Evolutionary conservation across 2,113 vertebrate genomes (phyloP), one percentile per base, ranked within the genome.

Genomic region (Ptyas mucosa): DNA sequence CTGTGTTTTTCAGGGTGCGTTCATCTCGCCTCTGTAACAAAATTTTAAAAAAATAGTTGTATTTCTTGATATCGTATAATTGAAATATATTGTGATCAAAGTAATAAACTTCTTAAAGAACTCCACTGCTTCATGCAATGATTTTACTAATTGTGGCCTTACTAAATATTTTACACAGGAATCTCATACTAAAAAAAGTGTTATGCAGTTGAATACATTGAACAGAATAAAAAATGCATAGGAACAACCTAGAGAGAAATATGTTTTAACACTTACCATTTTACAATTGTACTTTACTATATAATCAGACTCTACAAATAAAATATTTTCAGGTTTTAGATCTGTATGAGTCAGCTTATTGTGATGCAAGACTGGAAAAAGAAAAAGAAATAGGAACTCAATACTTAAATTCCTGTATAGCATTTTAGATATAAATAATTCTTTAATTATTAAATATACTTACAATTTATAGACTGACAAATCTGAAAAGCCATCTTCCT

Each of bases 291-390:
- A 99, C 93, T 98, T 97, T 93, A 99, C 97, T 89, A 98, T 95
- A 94, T 98, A 99, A 94, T 98, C 98, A 85, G 99, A 99, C 92
- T 99, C 98, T 95, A 99, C 98, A 97, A 99, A 99, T 88, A 99
- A 98, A 96, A 99, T 99, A 96, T 99, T 99, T 98, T 99, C 99
- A 92, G 99, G 99, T 95, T 99, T 99, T 95, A 99, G 97, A 96
- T 99, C 99, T 51, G 99, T 99, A 96, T 99, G 99, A 57, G 99
- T 99, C 95, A 99, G 97, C 94, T 99, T 99, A 97, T 99, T 99
- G 94, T 98, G 98, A 96, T 99, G 99, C 29, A 99, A 96, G 98
- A 99, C 99, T 99, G 96, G 8, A 97, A 97, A 94, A 89, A 69
- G 54, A 94, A 92, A 96, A 95, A 95, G 95, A 93, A 12, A 90